Percentiles rank a stretch among this genome's conserved stretches.
phyloP scores from a whole-genome alignment of 2,113 vertebrate genomes.

The Tyrannus savana region DNA sequence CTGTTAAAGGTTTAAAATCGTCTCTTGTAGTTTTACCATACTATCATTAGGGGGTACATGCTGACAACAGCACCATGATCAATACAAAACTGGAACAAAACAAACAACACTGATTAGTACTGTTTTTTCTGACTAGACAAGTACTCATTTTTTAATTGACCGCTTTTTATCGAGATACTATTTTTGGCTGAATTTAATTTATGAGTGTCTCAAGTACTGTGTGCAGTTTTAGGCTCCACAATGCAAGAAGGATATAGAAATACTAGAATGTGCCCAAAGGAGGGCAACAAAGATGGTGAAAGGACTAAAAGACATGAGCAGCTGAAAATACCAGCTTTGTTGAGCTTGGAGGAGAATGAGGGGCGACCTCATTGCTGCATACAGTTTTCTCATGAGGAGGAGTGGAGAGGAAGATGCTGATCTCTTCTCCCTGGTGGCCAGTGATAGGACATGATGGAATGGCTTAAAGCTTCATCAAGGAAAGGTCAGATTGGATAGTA shows the following conservation, averaged over 20 bases:
- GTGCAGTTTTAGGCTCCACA: background rate
- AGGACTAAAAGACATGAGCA: background rate
- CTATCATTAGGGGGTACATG: background rate
- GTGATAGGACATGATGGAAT: accelerated
- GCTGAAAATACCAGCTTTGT: background rate
- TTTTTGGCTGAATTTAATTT: background rate
- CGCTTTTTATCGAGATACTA: background rate
- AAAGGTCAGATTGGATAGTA: background rate
- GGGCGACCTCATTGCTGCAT: background rate
- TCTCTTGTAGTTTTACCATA: background rate
- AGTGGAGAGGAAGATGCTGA: background rate
- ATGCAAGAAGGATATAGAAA: background rate
- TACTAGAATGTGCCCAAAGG: background rate
- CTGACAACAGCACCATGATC: no score
- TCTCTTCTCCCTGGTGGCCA: background rate
- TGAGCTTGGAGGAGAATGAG: background rate
- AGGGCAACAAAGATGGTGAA: background rate
- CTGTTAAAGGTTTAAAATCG: background rate
- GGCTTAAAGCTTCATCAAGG: background rate
- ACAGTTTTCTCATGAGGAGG: background rate
- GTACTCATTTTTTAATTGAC: background rate
- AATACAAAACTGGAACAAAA: background rate
- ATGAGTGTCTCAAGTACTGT: background rate
- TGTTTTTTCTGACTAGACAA: background rate
- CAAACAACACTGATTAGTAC: background rate